A percentile compares a stretch with the other conserved stretches of the same genome.
phyloP scores from a whole-genome alignment of 2,113 vertebrate species.

The Cricetomys ansorgei region DNA sequence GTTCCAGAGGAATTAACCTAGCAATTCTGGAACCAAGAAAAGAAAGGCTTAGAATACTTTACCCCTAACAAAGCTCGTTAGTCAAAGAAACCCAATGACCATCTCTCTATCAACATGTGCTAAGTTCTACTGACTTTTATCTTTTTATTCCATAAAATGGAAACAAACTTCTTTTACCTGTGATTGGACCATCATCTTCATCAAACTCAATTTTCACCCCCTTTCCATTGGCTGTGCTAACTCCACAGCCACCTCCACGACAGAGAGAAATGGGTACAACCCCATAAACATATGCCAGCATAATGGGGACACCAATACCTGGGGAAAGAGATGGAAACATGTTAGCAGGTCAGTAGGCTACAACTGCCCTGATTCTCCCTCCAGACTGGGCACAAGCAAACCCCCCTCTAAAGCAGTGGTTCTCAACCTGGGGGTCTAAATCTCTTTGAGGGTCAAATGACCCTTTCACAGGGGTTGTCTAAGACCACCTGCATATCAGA shows the following conservation, averaged over 20 bases:
- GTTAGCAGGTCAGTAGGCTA: conserved; percentile 58
- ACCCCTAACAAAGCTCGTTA: conserved; percentile 71
- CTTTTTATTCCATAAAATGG: conserved; percentile 28
- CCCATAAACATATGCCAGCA: conserved; percentile 98
- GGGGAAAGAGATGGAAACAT: background rate
- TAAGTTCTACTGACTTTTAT: conserved; percentile 72
- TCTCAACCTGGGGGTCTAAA: too few relatives aligned
- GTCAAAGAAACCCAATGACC: conserved; percentile 64
- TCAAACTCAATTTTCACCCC: conserved; percentile 98
- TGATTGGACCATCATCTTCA: conserved; percentile 98
- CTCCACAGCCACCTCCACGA: conserved; percentile 96
- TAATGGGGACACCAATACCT: conserved; percentile 99
- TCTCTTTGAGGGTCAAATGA: too few relatives aligned
- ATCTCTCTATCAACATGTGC: conserved; percentile 55
- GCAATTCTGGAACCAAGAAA: conserved; percentile 78
- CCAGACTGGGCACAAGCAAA: background rate
- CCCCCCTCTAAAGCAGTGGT: too few relatives aligned
- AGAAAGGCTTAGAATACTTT: conserved; percentile 80
- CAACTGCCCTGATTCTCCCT: conserved; percentile 43
- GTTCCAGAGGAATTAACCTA: conserved; percentile 81
- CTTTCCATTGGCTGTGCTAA: conserved; percentile 96
- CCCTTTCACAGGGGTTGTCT: too few relatives aligned
- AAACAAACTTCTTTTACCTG: conserved; percentile 87
- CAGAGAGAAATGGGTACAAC: conserved; percentile 99
- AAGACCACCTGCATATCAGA: too few relatives aligned